Conservation (phyloP, 2,888 invertebrate species). For the Amblyjoppa fuscipennis region DNA sequence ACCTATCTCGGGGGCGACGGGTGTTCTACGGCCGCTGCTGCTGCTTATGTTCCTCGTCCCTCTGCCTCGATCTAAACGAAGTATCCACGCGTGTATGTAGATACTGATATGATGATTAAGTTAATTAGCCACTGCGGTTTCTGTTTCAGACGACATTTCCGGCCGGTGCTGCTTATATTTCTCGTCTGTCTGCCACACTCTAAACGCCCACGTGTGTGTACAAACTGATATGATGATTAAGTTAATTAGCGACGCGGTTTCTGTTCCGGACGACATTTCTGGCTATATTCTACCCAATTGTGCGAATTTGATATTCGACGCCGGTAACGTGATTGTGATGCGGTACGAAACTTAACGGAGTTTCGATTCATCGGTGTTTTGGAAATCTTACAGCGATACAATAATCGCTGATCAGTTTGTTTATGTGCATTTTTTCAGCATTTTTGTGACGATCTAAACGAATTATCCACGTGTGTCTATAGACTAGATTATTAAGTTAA, state of each 20-base stretch:
- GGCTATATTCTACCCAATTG: background rate
- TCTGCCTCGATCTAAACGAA: slow-evolving; percentile 8
- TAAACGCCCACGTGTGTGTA: background rate
- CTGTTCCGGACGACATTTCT: background rate
- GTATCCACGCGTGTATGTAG: background rate
- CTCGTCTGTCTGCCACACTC: background rate
- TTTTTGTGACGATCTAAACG: background rate
- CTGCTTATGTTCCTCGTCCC: background rate
- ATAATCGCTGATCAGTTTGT: too few relatives aligned
- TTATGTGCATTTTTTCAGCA: too few relatives aligned
- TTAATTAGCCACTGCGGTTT: background rate
- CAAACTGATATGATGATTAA: slow-evolving; percentile 27
- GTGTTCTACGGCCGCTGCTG: slow-evolving; percentile 2
- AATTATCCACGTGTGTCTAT: background rate
- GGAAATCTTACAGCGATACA: too few relatives aligned
- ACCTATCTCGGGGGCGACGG: slow-evolving; percentile 40
- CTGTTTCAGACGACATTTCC: background rate
- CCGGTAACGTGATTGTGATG: too few relatives aligned
- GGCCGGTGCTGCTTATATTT: background rate
- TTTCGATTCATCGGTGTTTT: too few relatives aligned
- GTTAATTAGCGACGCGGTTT: slow-evolving; percentile 8
- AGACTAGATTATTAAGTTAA: slow-evolving; percentile 15
- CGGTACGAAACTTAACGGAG: too few relatives aligned
- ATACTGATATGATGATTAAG: background rate
- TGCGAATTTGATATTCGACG: background rate